Conservation (phyloP, 2,888 invertebrate species). For the Hirtodrosophila duncani region DNA sequence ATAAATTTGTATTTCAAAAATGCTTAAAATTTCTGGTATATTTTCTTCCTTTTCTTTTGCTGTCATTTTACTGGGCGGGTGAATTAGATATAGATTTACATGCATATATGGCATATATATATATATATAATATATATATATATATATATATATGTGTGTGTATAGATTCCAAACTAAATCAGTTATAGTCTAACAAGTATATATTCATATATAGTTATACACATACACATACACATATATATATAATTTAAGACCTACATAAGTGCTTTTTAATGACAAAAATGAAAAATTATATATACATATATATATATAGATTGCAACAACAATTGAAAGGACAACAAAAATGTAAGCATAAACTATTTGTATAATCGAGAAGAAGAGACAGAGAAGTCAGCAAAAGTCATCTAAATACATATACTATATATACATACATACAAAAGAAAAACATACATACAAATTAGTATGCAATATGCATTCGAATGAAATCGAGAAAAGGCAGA, state of each 20-base stretch:
- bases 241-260: constrained; percentile 51
- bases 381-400: constrained; percentile 12
- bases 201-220: constrained; percentile 3
- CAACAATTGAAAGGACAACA: constrained; percentile 31
- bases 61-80: constrained; percentile 15
- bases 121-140: constrained; percentile 14
- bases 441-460: constrained; percentile 7
- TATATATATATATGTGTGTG: constrained; percentile 15
- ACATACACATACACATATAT: constrained; percentile 2
- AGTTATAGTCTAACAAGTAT: constrained; percentile 6
- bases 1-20: too few relatives aligned
- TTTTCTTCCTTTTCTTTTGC: constrained; percentile 2
- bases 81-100: constrained; percentile 22
- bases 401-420: background rate
- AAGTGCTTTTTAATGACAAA: constrained; percentile 66
- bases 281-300: too few relatives aligned
- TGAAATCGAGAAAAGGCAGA: constrained; percentile 11
- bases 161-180: constrained; percentile 12
- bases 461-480: constrained; percentile 11
- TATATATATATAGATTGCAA: constrained; percentile 61
- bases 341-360: constrained; percentile 30
- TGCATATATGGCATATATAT: constrained; percentile 8
- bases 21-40: constrained; percentile 1
- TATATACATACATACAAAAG: constrained; percentile 6
- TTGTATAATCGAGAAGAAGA: constrained; percentile 42